These are phyloP conservation scores for Thalassarche chlororhynchos DNA, from an alignment of 2,113 vertebrate species.

Conservation along the genomic window DNA sequence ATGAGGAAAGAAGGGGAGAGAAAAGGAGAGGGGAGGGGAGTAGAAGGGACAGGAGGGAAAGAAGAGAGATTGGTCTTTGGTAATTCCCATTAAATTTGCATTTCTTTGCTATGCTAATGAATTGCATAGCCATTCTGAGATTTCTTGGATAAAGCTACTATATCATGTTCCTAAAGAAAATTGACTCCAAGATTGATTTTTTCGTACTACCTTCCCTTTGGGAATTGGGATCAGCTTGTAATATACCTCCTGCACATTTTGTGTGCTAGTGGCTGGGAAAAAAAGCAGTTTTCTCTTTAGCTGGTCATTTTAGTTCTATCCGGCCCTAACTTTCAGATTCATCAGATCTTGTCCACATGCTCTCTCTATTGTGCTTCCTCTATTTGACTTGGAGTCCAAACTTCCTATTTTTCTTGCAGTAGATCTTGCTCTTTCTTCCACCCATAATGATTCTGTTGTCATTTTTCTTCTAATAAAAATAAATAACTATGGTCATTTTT, in stretches of 20 bases:
- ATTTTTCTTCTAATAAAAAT: background rate
- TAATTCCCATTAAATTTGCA: background rate
- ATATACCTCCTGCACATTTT: background rate
- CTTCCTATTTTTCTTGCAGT: background rate
- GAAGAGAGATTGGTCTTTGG: background rate
- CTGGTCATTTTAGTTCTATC: background rate
- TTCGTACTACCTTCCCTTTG: background rate
- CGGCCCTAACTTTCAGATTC: background rate
- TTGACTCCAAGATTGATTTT: background rate
- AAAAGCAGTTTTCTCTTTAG: background rate
- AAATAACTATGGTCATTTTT: background rate
- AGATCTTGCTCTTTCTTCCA: background rate
- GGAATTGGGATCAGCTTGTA: background rate
- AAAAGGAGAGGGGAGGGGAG: background rate
- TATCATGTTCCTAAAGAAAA: background rate
- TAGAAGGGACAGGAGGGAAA: background rate
- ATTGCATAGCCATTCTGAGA: background rate
- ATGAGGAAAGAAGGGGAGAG: background rate
- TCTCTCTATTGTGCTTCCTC: background rate
- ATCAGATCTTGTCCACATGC: background rate
- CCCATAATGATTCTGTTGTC: background rate
- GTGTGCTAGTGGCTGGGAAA: background rate
- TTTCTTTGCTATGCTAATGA: background rate
- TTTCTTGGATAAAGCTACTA: background rate
- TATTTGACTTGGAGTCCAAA: background rate